Evolutionary conservation across 2,113 vertebrate species (phyloP), one percentile per base, ranked within the genome.

Genomic region (Sprattus sprattus): DNA sequence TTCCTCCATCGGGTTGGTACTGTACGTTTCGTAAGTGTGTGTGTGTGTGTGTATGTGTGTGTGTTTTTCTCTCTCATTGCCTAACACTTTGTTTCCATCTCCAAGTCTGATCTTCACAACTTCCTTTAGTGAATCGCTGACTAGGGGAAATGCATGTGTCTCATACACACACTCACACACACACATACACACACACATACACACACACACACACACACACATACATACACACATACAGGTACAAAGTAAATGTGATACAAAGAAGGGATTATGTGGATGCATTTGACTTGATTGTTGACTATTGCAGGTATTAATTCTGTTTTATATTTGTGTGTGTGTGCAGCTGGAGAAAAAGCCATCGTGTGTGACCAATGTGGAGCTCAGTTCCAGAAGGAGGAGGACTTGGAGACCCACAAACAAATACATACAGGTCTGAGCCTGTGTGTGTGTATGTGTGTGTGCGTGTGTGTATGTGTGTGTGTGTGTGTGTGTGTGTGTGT

Each of bases 281-380:
- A 49, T 49, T 49, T 49, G 47, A 49, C 11, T 4, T 64, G 20
- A n/a, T 22, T 64, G 60, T 64, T 49, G 60, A n/a, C 4, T 10
- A 32, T 32, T 32, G 6, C 10, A 25, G 11, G 25, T 8, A 64
- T n/a, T 64, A 5, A n/a, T n/a, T 64, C 0, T n/a, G 9, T 64
- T 64, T 6, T 64, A n/a, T 64, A 20, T 64, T 18, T 64, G 18
- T 20, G 16, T 39, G 39, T 39, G 39, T 39, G 39, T 39, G 0
- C 91, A 99, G 98, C 98, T 90, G 98, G 97, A 52, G 97, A 98
- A 92, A 99, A 99, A 91, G 97, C 97, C 93, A 97, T 98, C 52
- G 97, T 99, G 57, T 99, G 98, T 84, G 98, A 99, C 92, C 98
- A 99, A 94, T 99, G 98, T 0, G 98, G 98, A 0, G 97, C 97